Evolutionary conservation across 1,140 invertebrate genomes (phyloP).

Genomic region (Megalonaias nervosa): DNA sequence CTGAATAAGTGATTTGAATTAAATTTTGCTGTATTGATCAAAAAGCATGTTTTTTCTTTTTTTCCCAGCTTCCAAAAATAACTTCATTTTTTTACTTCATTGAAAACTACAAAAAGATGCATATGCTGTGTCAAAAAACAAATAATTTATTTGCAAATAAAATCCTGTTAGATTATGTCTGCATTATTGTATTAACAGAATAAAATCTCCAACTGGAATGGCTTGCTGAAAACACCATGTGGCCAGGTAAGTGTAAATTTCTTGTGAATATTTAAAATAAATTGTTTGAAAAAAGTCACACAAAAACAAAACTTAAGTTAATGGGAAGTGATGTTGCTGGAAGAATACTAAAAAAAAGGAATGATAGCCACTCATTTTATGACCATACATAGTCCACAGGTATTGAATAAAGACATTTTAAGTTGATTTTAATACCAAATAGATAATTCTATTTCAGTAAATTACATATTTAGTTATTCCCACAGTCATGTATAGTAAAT

Average conservation of each 20-base stretch:
- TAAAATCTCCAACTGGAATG: conserved; percentile 67
- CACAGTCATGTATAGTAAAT: too few species aligned
- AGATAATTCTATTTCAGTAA: too few species aligned
- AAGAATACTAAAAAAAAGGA: not conserved
- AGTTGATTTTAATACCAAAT: not conserved
- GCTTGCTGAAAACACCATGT: conserved; percentile 63
- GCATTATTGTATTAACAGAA: conserved; percentile 50
- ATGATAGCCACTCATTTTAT: not conserved
- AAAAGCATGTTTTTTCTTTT: not conserved
- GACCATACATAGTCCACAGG: not conserved
- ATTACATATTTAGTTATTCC: too few species aligned
- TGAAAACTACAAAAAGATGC: too few species aligned
- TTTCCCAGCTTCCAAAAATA: not conserved
- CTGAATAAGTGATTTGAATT: too few species aligned
- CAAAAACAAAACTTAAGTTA: not conserved
- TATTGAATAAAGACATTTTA: not conserved
- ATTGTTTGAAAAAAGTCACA: not conserved
- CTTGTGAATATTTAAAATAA: not conserved
- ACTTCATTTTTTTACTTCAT: too few species aligned
- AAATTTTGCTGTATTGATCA: too few species aligned
- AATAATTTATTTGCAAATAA: conserved; percentile 3
- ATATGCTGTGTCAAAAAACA: not conserved
- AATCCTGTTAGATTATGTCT: not conserved
- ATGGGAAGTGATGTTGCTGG: not conserved
- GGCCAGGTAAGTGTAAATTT: conserved; percentile 55